These are phyloP conservation scores for Anarrhichthys ocellatus DNA, from an alignment of 2,113 vertebrate genomes.

Conservation along the genomic window DNA sequence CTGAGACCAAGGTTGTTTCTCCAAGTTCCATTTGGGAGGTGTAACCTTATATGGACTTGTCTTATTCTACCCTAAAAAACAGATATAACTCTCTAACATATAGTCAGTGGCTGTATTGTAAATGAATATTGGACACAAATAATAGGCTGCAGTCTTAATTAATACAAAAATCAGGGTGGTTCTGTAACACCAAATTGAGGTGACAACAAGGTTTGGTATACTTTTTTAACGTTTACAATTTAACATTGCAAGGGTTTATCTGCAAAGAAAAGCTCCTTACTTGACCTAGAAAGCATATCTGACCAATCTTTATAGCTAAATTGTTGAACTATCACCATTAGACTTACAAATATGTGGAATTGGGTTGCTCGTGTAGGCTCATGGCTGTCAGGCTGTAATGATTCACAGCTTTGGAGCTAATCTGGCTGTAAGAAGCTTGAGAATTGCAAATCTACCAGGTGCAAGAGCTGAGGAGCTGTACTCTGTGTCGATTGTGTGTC, in stretches of 20 bases:
- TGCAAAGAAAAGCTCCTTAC: neutral
- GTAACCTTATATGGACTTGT: neutral
- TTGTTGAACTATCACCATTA: constrained; percentile 18
- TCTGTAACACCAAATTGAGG: constrained; percentile 4
- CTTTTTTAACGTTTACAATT: neutral
- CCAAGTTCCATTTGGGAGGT: neutral
- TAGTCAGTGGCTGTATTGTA: neutral
- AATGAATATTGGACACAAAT: neutral
- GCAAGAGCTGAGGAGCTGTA: constrained; percentile 39
- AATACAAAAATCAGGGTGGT: neutral
- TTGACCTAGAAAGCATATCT: constrained; percentile 6
- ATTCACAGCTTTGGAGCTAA: constrained; percentile 69
- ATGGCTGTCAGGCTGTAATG: constrained; percentile 46
- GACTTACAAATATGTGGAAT: constrained; percentile 23
- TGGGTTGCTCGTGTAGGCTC: constrained; percentile 10
- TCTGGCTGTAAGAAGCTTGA: constrained; percentile 65
- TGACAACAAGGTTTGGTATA: neutral
- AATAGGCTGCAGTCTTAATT: constrained; percentile 18
- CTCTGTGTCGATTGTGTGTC: constrained; percentile 26
- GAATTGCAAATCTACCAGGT: constrained; percentile 60
- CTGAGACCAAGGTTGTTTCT: neutral
- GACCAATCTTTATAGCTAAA: constrained; percentile 20
- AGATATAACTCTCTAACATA: neutral
- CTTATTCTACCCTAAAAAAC: neutral
- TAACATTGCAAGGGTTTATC: neutral